These are phyloP conservation scores for Pegoplata infirma DNA, from an alignment of 2,888 invertebrate genomes.

Conservation along the genomic window DNA sequence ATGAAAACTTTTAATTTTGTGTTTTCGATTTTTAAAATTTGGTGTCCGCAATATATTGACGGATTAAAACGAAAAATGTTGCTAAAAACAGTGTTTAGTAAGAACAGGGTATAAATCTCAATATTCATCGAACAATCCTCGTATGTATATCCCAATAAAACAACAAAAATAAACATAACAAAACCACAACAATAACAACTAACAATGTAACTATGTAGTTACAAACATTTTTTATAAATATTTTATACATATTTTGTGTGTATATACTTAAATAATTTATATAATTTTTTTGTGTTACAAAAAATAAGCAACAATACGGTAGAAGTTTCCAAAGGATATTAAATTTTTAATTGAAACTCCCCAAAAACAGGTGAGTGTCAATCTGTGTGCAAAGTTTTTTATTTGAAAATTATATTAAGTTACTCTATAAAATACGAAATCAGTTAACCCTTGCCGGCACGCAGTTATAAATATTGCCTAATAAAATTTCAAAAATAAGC, in stretches of 20 bases:
- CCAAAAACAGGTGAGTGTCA: slow-evolving; percentile 33
- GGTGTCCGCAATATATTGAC: too few relatives aligned
- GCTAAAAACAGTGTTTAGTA: too few relatives aligned
- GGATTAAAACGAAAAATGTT: too few relatives aligned
- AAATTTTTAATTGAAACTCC: slow-evolving; percentile 30
- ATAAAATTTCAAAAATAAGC: too few relatives aligned
- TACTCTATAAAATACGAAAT: too few relatives aligned
- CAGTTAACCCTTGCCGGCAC: too few relatives aligned
- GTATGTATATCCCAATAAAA: neutral
- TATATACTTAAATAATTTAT: slow-evolving; percentile 9
- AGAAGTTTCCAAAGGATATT: slow-evolving; percentile 23
- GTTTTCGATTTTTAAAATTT: too few relatives aligned
- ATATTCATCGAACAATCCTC: neutral
- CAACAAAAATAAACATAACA: slow-evolving; percentile 2
- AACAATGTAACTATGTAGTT: neutral
- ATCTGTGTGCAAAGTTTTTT: neutral
- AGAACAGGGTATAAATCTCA: too few relatives aligned
- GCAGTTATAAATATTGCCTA: too few relatives aligned
- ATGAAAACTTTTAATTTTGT: too few relatives aligned
- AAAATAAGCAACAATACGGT: slow-evolving; percentile 6
- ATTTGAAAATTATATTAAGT: too few relatives aligned
- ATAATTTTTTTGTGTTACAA: slow-evolving; percentile 11
- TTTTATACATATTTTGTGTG: neutral
- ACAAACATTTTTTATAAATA: neutral
- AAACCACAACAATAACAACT: slow-evolving; percentile 11